Evolutionary conservation across 2,113 vertebrate species (phyloP), one percentile per base, ranked within the genome.

Genomic region (Egretta garzetta): DNA sequence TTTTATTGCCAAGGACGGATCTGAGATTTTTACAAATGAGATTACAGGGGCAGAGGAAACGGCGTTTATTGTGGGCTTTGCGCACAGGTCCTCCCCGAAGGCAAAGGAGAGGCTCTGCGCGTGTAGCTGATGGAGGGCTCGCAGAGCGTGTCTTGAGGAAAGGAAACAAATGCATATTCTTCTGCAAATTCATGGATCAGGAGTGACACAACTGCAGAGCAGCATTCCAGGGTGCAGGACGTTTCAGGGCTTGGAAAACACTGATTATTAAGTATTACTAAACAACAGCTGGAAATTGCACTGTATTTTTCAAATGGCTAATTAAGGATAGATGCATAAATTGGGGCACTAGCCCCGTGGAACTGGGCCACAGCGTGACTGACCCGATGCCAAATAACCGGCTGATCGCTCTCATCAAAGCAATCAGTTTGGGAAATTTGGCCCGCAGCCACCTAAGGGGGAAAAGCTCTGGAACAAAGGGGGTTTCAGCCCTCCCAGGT

Each of bases 241-340:
- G 84, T 96, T 95, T 96, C 97, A 96, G 91, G 91, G 90, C 97
- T 86, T 94, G 94, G 94, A 97, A 95, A 96, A 94, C 94, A 96
- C 92, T 4, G 91, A 94, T 95, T 93, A 97, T 96, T 93, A 97
- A 89, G 92, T 96, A 11, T 95, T 94, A 96, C 94, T 96, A 96
- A 96, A 95, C 26, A 74, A 59, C 70, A 64, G 49, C 81, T 95
- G 92, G 90, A 90, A 92, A 95, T 95, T 96, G 53, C 96, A n/a
- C 23, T 59, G 90, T 94, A 94, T 95, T 96, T 96, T 94, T 94
- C 86, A 89, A 96, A 89, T 89, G 95, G 71, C 91, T 97, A 90
- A 96, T 96, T 97, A 95, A 88, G 77, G 92, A 90, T 52, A 92
- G 95, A 91, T 94, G 93, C 86, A 93, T 87, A 88, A 96, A 97